Percentiles rank a stretch among this genome's conserved stretches.
Conservation (phyloP, 2,797 vertebrate species). For the Platalea minor region DNA sequence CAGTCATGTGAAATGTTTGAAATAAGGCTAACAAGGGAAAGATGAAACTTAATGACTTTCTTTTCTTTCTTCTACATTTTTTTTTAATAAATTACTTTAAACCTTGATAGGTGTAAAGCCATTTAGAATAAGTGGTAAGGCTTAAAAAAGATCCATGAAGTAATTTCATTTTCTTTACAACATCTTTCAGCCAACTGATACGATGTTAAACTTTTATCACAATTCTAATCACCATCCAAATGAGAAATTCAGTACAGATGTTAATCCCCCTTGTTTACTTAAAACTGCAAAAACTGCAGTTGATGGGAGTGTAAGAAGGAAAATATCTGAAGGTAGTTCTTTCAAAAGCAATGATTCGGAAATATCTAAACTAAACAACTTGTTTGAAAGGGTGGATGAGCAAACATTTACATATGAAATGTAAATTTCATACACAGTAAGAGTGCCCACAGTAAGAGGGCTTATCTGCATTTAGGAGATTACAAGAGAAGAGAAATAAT, state of each 20-base stretch:
- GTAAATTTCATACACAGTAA: background rate
- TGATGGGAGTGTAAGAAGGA: background rate
- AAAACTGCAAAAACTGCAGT: background rate
- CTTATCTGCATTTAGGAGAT: constrained; percentile 8
- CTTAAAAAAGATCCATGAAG: background rate
- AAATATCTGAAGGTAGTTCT: background rate
- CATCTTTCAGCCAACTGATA: background rate
- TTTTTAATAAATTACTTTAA: background rate
- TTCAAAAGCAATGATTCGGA: background rate
- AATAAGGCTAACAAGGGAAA: background rate
- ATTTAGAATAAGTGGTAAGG: background rate
- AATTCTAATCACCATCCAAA: background rate
- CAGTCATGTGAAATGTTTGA: background rate
- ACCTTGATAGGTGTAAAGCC: background rate
- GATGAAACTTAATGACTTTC: background rate
- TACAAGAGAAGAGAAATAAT: background rate
- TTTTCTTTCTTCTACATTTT: background rate
- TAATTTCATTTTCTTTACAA: background rate
- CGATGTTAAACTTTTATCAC: background rate
- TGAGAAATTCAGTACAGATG: background rate
- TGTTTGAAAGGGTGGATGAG: background rate
- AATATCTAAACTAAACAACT: background rate
- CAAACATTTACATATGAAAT: constrained; percentile 32
- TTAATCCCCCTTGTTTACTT: background rate
- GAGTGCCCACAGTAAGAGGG: background rate